Evolutionary conservation across 1,140 invertebrate genomes (phyloP).

Genomic region (Drosophila repleta): DNA sequence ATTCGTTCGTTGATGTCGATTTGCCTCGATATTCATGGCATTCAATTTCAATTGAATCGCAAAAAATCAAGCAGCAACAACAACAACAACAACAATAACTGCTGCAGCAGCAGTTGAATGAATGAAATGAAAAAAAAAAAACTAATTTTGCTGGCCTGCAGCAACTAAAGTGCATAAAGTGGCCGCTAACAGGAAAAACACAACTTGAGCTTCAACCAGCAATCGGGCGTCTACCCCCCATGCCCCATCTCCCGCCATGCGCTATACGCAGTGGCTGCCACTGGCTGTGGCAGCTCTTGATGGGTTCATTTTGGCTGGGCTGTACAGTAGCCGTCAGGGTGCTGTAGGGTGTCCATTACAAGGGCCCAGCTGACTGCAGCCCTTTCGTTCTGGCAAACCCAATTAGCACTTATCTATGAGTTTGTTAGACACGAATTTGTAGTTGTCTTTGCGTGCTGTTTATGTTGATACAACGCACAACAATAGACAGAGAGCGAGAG

Average conservation of each 20-base stretch:
- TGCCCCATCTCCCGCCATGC: neutral
- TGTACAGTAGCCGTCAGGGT: constrained; percentile 6
- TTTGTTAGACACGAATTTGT: constrained; percentile 56
- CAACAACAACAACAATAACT: constrained; percentile 3
- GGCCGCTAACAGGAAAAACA: constrained; percentile 43
- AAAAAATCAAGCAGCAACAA: constrained; percentile 42
- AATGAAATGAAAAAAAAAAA: constrained; percentile 36
- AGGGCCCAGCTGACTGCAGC: constrained; percentile 56
- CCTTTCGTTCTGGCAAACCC: constrained; percentile 56
- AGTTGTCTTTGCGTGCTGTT: constrained; percentile 27
- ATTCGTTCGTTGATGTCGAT: constrained; percentile 47
- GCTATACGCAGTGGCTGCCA: constrained; percentile 1
- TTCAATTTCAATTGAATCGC: constrained; percentile 76
- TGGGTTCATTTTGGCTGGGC: constrained; percentile 45
- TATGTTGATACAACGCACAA: constrained; percentile 60
- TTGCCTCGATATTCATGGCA: constrained; percentile 70
- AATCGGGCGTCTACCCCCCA: constrained; percentile 9
- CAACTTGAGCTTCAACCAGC: constrained; percentile 37
- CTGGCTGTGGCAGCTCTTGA: constrained; percentile 38
- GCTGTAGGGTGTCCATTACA: constrained; percentile 23
- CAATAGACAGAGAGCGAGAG: neutral
- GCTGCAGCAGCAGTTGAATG: constrained; percentile 3
- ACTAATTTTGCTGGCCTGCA: constrained; percentile 67
- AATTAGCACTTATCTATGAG: constrained; percentile 76
- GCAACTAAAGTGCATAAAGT: constrained; percentile 68